A percentile compares a stretch with the other conserved stretches of the same genome.
phyloP scores from a whole-genome alignment of 2,113 vertebrate genomes.

The Rattus norvegicus region DNA sequence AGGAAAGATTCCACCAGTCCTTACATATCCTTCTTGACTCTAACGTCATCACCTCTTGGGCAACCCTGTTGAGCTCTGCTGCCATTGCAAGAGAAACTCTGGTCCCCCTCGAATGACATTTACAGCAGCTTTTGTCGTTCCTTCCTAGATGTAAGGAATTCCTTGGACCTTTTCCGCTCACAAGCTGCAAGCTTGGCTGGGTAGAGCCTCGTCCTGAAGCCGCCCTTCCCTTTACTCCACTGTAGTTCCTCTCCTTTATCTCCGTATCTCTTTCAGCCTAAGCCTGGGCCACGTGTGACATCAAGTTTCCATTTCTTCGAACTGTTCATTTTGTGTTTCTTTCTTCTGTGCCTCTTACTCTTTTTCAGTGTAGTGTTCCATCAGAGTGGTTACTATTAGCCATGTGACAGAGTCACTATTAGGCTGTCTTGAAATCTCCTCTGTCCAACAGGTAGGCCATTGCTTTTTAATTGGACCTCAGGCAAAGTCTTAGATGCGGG shows the following conservation, averaged over 20 bases:
- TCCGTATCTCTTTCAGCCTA: background rate
- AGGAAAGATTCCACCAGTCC: background rate
- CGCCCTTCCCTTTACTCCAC: background rate
- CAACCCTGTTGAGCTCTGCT: background rate
- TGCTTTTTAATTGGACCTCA: background rate
- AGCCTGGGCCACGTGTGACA: background rate
- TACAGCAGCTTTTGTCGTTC: background rate
- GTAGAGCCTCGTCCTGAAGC: background rate
- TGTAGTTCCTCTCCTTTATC: background rate
- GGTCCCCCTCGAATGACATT: background rate
- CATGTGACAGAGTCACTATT: background rate
- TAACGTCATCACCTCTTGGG: background rate
- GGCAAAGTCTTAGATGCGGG: background rate
- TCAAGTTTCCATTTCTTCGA: background rate
- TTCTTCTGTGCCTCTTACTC: background rate
- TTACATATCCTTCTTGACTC: background rate
- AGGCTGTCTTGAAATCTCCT: background rate
- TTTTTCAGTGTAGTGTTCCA: background rate
- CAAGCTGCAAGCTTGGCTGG: background rate
- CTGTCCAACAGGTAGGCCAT: background rate
- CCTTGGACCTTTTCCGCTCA: background rate
- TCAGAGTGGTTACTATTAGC: background rate
- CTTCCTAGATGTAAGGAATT: background rate
- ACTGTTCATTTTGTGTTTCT: background rate
- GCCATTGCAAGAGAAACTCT: background rate